Evolutionary conservation across 2,797 vertebrate genomes (phyloP).

Genomic region (Fringilla coelebs): DNA sequence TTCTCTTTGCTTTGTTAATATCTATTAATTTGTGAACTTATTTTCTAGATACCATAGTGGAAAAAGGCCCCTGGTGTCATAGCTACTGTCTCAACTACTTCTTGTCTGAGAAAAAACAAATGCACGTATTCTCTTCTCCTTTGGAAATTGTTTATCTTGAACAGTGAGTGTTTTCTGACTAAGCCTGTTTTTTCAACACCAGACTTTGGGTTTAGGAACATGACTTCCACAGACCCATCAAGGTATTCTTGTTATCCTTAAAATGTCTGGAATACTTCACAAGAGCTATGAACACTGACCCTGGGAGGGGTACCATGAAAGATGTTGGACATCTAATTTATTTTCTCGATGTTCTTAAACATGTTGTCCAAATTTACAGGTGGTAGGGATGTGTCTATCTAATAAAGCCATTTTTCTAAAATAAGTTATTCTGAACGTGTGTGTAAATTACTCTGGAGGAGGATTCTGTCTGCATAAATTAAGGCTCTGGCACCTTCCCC

Average conservation of each 20-base stretch:
- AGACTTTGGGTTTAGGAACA: not conserved
- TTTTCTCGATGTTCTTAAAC: not conserved
- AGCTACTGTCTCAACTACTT: not conserved
- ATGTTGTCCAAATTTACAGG: not conserved
- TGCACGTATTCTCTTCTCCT: not conserved
- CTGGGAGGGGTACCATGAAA: not conserved
- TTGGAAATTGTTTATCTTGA: not conserved
- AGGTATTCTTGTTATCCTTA: not conserved
- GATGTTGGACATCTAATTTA: not conserved
- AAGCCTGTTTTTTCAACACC: not conserved
- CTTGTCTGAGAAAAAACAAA: not conserved
- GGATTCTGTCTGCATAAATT: not conserved
- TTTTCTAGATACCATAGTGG: not conserved
- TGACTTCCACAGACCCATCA: not conserved
- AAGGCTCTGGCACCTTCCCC: not conserved
- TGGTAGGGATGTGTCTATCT: not conserved
- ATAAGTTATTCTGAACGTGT: fast-evolving
- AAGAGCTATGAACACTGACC: not conserved
- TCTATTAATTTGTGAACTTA: not conserved
- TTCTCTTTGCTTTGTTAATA: not conserved
- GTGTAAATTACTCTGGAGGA: not conserved
- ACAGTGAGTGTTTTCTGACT: not conserved
- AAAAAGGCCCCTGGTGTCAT: not conserved
- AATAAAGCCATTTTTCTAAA: not conserved
- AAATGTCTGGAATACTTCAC: not conserved